Evolutionary conservation across 2,888 invertebrate genomes (phyloP), one percentile per base, ranked within the genome.

Genomic region (Lepidochrysops patricia): DNA sequence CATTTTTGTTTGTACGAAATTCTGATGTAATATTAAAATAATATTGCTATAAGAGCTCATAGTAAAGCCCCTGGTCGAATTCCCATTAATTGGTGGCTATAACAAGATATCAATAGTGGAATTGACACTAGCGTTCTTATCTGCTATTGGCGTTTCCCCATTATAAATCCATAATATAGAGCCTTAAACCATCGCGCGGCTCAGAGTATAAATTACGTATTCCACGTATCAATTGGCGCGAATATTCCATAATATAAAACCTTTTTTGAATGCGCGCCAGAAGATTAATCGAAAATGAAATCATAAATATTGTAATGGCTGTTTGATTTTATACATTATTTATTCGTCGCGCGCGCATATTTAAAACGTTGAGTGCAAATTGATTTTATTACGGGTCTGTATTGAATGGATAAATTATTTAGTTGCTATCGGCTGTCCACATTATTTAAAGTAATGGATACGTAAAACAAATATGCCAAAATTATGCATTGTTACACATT

Each of bases 311-410:
- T 43, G 43, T 43, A 43, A 43, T 43, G 12, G 12, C 43, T 43
- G 19, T 43, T 43, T 43, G 43, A 43, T 43, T 43, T 43, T 43
- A 43, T 43, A 43, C 43, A 43, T 43, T 43, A 43, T 43, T 43
- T 43, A 43, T 43, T 19, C 19, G 43, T 3, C 43, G 43, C 4
- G 43, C 43, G 43, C 43, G 19, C 43, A 43, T 43, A 23, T 43
- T 43, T 43, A 43, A 43, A 43, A 43, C 12, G 19, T 23, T 43
- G 23, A 19, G 43, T 7, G 43, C 9, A 9, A 43, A 43, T 43
- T 43, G 43, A 23, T 43, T 43, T 43, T 43, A 43, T 43, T 23
- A 43, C 43, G 4, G 43, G 9, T 43, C 43, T 43, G 43, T 9
- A 19, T 23, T 43, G 43, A 43, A 7, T 43, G 19, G 19, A 43